Evolutionary conservation across 2,888 invertebrate genomes (phyloP).

Genomic region (Tridacna gigas): DNA sequence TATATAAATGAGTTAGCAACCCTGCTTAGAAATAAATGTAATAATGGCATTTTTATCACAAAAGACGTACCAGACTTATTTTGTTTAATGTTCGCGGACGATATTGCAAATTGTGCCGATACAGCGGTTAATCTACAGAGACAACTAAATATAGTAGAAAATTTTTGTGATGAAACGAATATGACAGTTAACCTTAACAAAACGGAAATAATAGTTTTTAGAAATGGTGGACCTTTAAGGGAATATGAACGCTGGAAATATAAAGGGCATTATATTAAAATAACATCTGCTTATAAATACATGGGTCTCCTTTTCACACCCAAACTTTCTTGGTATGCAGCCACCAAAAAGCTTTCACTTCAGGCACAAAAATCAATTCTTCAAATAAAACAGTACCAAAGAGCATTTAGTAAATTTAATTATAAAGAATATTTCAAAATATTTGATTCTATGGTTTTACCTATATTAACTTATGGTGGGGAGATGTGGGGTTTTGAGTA

Average conservation of each 20-base stretch:
- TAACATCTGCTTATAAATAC: not conserved
- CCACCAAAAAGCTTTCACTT: not conserved
- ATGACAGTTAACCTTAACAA: no score
- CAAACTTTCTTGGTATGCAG: not conserved
- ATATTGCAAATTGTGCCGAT: no score
- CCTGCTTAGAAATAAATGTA: not conserved
- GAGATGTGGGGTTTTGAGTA: not conserved
- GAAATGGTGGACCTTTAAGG: conserved; percentile 9
- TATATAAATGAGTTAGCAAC: conserved; percentile 20
- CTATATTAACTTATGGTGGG: not conserved
- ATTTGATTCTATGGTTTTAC: conserved; percentile 1
- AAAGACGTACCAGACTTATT: conserved; percentile 13
- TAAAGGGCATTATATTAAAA: not conserved
- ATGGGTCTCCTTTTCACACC: no score
- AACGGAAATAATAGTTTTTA: no score
- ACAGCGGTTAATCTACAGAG: conserved; percentile 17
- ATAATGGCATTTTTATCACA: conserved; percentile 8
- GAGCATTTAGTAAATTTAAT: not conserved
- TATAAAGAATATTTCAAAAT: not conserved
- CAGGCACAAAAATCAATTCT: not conserved
- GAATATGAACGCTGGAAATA: not conserved
- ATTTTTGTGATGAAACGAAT: no score
- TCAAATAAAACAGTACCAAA: not conserved
- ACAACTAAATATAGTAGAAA: conserved; percentile 12
- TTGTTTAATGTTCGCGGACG: no score